Evolutionary conservation across 2,888 invertebrate species (phyloP).

Genomic region (Drosophila picticornis): DNA sequence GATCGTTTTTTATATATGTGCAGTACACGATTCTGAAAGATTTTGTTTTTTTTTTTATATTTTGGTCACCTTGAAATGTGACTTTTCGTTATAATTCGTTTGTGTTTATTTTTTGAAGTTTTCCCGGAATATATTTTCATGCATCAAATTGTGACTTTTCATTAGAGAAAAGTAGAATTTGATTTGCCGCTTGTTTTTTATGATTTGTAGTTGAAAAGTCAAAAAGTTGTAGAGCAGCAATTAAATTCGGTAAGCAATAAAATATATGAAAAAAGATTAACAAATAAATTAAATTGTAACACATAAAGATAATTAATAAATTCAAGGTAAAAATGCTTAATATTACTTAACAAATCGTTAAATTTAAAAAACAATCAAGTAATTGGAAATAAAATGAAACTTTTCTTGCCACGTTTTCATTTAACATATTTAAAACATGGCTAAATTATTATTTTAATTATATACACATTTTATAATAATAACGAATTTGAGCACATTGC

Average conservation of each 20-base stretch:
- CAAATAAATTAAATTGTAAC: background rate
- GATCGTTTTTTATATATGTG: conserved; percentile 45
- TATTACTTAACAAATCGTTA: background rate
- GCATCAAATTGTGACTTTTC: conserved; percentile 19
- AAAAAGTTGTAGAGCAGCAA: conserved; percentile 27
- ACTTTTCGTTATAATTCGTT: conserved; percentile 76
- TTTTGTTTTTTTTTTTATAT: conserved; percentile 21
- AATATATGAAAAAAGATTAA: background rate
- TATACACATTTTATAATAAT: background rate
- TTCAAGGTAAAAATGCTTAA: background rate
- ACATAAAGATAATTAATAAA: background rate
- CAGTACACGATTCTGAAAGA: conserved; percentile 39
- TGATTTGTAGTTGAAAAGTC: conserved; percentile 37
- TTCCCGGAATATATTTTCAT: conserved; percentile 59
- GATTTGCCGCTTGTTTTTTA: conserved; percentile 4
- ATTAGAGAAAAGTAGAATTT: conserved; percentile 10
- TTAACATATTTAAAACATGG: too few species aligned
- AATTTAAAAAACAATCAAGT: background rate
- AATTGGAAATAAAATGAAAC: background rate
- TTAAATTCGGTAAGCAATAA: conserved; percentile 3
- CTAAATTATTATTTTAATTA: background rate
- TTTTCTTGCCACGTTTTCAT: background rate
- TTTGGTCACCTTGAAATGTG: conserved; percentile 63
- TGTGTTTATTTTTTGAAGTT: conserved; percentile 44
- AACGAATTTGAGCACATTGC: conserved; percentile 5